These are phyloP conservation scores for Xylota sylvarum DNA, from an alignment of 2,888 invertebrate genomes.

Conservation along the genomic window DNA sequence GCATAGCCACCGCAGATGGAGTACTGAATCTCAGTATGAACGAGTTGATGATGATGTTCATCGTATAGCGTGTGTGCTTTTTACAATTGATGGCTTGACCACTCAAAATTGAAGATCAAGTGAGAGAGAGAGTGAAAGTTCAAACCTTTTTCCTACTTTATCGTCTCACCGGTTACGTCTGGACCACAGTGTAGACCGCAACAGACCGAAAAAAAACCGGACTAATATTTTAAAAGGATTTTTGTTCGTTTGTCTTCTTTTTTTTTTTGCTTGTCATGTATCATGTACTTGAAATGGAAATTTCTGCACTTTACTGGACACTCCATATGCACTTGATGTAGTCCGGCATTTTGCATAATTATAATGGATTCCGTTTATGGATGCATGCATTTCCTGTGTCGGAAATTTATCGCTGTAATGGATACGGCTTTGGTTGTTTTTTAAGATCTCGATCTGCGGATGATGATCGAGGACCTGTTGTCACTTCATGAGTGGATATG, in stretches of 20 bases:
- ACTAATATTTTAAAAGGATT: conserved; percentile 61
- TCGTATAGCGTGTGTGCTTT: conserved; percentile 40
- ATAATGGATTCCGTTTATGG: conserved; percentile 60
- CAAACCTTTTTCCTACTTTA: conserved; percentile 45
- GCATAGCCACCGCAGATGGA: conserved; percentile 23
- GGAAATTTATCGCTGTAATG: conserved; percentile 36
- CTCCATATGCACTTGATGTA: conserved; percentile 56
- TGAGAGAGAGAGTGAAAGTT: conserved; percentile 66
- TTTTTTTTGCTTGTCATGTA: conserved; percentile 20
- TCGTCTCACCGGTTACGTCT: neutral
- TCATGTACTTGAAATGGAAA: conserved; percentile 38
- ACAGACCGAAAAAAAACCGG: conserved; percentile 50
- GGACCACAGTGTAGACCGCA: conserved; percentile 2
- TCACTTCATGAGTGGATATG: conserved; percentile 30
- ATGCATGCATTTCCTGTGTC: conserved; percentile 54
- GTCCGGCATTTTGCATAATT: conserved; percentile 54
- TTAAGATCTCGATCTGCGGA: conserved; percentile 37
- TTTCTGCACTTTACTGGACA: conserved; percentile 33
- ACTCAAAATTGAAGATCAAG: conserved; percentile 14
- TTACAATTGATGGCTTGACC: conserved; percentile 52
- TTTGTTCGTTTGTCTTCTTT: conserved; percentile 26
- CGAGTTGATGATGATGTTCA: conserved; percentile 58
- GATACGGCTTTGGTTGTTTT: conserved; percentile 29
- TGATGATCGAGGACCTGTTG: conserved; percentile 42
- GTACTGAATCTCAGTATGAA: conserved; percentile 5